Conservation (phyloP, 2,888 invertebrate species). For the Pammene fasciana region DNA sequence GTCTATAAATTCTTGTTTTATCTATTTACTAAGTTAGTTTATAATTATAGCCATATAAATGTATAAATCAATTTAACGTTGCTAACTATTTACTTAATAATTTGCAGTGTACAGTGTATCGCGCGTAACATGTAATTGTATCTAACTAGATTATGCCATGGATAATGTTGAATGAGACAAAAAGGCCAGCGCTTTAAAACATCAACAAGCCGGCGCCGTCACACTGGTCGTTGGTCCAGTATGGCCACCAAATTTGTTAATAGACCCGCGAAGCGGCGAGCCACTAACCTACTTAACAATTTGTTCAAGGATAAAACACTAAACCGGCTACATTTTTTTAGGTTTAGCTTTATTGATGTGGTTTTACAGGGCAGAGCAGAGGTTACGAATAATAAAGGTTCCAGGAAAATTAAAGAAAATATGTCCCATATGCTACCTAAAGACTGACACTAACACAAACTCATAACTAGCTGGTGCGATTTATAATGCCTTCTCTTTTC, state of each 20-base stretch:
- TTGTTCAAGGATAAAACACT: constrained; percentile 38
- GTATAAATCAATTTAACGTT: too few relatives aligned
- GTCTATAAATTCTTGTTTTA: too few relatives aligned
- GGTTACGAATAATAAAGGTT: background rate
- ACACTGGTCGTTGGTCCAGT: constrained; percentile 13
- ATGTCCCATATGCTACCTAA: too few relatives aligned
- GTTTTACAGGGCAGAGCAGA: background rate
- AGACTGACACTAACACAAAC: too few relatives aligned
- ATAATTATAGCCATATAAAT: too few relatives aligned
- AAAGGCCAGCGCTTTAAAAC: constrained; percentile 15
- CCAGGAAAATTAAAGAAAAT: too few relatives aligned
- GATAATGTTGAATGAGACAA: constrained; percentile 13
- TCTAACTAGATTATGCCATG: background rate
- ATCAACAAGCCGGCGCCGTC: constrained; percentile 4
- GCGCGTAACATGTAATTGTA: background rate
- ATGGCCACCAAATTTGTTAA: constrained; percentile 39
- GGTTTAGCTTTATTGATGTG: background rate
- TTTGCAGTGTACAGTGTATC: background rate
- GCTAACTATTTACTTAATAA: too few relatives aligned
- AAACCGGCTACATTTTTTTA: constrained; percentile 20
- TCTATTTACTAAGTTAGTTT: too few relatives aligned
- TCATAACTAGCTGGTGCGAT: too few relatives aligned
- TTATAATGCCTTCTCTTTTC: too few relatives aligned
- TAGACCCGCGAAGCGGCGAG: constrained; percentile 27
- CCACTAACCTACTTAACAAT: constrained; percentile 41